These are phyloP conservation scores for Mimachlamys varia DNA, from an alignment of 2,888 invertebrate genomes.

Conservation along the genomic window DNA sequence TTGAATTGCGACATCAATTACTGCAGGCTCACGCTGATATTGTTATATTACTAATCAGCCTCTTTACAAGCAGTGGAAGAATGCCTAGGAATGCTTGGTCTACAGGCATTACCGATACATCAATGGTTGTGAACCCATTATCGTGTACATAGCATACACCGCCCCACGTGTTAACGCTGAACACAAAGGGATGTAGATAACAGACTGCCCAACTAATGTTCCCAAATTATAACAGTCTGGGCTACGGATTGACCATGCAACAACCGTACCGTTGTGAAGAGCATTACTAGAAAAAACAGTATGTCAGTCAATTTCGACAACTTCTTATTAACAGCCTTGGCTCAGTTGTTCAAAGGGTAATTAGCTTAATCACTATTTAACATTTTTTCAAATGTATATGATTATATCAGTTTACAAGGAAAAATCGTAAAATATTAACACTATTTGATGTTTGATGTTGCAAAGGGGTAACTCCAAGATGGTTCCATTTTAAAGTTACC, in stretches of 20 bases:
- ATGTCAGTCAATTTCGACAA: no score
- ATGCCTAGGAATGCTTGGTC: not conserved
- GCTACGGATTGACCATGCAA: not conserved
- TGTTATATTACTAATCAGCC: not conserved
- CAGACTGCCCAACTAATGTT: not conserved
- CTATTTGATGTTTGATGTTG: no score
- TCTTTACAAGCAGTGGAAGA: not conserved
- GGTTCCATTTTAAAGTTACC: no score
- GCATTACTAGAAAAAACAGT: no score
- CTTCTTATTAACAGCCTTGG: no score
- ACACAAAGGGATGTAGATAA: not conserved
- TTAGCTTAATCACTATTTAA: no score
- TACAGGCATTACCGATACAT: not conserved
- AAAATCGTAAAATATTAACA: no score
- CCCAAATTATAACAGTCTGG: not conserved
- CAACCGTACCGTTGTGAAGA: not conserved
- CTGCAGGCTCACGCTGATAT: not conserved
- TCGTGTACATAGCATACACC: not conserved
- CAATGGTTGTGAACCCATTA: not conserved
- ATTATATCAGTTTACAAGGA: no score
- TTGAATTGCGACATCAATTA: not conserved
- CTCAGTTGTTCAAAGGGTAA: no score
- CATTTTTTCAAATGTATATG: no score
- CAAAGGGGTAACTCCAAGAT: no score
- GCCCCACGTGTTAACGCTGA: not conserved